These are phyloP conservation scores for Calyptommatus sinebrachiatus DNA, from an alignment of 2,113 vertebrate genomes.

Conservation along the genomic window DNA sequence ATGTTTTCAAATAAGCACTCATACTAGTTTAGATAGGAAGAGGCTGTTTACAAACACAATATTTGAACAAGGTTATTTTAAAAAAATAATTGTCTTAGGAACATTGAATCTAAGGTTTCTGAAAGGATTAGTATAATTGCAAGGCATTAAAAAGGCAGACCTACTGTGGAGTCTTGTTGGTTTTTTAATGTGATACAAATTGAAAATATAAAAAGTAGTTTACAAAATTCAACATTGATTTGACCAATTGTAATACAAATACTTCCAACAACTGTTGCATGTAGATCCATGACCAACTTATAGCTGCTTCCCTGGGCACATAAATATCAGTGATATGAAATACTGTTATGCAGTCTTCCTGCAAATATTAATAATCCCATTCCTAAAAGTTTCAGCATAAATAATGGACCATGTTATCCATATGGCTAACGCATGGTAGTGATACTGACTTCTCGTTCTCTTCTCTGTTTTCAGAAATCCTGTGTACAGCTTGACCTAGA, in stretches of 20 bases:
- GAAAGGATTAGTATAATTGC: background rate
- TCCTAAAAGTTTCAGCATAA: background rate
- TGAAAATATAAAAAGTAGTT: background rate
- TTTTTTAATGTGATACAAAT: background rate
- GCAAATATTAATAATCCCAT: slow-evolving; percentile 3
- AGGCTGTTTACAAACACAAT: too few relatives aligned
- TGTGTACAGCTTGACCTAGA: slow-evolving; percentile 51
- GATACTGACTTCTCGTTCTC: slow-evolving; percentile 38
- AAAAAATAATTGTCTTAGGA: too few relatives aligned
- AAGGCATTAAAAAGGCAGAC: background rate
- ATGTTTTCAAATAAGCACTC: too few relatives aligned
- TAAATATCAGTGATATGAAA: slow-evolving; percentile 19
- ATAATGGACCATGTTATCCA: background rate
- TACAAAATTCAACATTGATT: background rate
- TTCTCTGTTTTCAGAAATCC: slow-evolving; percentile 60
- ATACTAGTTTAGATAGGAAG: too few relatives aligned
- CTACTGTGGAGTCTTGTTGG: background rate
- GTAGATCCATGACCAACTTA: background rate
- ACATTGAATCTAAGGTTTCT: too few relatives aligned
- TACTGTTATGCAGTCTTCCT: slow-evolving; percentile 17
- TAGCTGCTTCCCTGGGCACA: too few relatives aligned
- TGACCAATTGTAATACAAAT: background rate
- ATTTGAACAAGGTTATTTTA: too few relatives aligned
- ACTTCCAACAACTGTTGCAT: background rate
- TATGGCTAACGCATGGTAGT: background rate